Evolutionary conservation across 2,797 vertebrate genomes (phyloP).

Genomic region (Neosilurus mollespiculum): DNA sequence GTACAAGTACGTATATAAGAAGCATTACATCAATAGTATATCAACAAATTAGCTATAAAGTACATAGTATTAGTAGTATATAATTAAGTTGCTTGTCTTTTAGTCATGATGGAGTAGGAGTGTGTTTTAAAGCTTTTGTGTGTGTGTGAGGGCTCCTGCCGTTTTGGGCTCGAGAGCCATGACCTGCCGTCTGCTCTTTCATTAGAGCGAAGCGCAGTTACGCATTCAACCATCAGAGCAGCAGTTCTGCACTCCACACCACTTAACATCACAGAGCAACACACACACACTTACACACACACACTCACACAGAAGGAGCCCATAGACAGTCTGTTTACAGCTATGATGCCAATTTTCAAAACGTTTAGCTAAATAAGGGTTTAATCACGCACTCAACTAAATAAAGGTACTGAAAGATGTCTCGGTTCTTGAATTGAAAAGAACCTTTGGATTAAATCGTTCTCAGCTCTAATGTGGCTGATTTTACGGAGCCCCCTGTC

Average conservation of each 20-base stretch:
- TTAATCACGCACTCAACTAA: constrained; percentile 18
- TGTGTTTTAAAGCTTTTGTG: constrained; percentile 9
- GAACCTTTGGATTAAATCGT: constrained; percentile 19
- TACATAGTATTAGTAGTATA: background rate
- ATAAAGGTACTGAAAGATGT: constrained; percentile 18
- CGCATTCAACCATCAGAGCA: constrained; percentile 65
- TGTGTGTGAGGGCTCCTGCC: constrained; percentile 5
- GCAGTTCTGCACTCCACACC: constrained; percentile 46
- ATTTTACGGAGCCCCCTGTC: background rate
- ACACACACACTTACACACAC: constrained; percentile 17
- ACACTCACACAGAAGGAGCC: background rate
- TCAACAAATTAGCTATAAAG: background rate
- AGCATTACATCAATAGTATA: background rate
- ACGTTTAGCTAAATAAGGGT: constrained; percentile 28
- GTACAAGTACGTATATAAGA: background rate
- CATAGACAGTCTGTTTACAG: constrained; percentile 22
- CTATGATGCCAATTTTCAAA: constrained; percentile 26
- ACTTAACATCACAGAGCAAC: constrained; percentile 28
- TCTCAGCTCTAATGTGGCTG: constrained; percentile 10
- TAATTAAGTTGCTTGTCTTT: constrained; percentile 23
- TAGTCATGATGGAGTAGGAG: background rate
- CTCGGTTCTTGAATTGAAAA: constrained; percentile 15
- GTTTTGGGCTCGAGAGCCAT: background rate
- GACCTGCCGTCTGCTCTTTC: constrained; percentile 39
- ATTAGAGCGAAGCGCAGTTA: constrained; percentile 56